Conservation (phyloP, 2,797 vertebrate species). For the Delichon dasypus region DNA sequence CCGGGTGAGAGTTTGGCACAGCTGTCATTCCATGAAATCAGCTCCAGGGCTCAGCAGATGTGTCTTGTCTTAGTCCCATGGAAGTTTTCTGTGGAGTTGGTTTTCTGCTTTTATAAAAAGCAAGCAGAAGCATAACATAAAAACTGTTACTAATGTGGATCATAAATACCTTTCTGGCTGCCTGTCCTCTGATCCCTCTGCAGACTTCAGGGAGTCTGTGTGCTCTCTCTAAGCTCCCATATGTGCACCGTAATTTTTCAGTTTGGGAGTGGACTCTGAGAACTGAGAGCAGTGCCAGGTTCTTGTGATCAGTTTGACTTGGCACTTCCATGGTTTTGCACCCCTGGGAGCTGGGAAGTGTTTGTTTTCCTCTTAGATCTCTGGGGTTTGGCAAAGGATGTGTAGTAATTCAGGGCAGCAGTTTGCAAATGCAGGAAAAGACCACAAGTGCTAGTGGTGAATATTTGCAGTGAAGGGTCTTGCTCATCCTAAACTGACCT, state of each 20-base stretch:
- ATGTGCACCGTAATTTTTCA: background rate
- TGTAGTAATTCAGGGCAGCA: background rate
- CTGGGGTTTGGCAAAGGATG: background rate
- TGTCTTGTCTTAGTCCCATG: background rate
- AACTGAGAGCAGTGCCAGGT: background rate
- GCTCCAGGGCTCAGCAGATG: background rate
- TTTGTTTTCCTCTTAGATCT: background rate
- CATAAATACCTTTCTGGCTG: background rate
- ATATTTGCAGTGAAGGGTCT: background rate
- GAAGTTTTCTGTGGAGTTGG: background rate
- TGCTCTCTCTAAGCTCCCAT: background rate
- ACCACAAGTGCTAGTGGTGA: background rate
- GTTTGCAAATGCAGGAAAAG: background rate
- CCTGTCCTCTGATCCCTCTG: background rate
- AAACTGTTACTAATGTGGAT: background rate
- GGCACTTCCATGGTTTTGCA: background rate
- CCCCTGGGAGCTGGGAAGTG: background rate
- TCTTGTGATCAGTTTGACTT: background rate
- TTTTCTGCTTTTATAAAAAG: background rate
- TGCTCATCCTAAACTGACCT: background rate
- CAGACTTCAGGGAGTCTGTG: background rate
- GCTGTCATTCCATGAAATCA: background rate
- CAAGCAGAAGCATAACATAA: background rate
- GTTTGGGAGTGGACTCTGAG: background rate
- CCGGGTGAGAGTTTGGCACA: background rate